phyloP scores from a whole-genome alignment of 2,113 vertebrate species.

The Falcunculus frontatus region DNA sequence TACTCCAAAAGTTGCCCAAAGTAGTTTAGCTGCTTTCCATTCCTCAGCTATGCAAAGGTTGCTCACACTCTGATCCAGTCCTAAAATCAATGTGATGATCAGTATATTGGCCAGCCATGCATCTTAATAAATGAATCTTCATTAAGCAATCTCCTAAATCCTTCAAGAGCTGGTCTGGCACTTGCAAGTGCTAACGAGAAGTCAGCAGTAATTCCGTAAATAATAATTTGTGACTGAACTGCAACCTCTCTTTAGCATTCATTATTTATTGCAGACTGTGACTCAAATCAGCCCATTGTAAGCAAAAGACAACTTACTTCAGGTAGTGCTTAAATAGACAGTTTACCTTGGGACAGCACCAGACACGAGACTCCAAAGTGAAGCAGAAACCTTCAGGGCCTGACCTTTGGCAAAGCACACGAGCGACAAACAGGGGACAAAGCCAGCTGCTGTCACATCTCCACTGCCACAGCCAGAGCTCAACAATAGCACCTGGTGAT shows the following conservation, averaged over 20 bases:
- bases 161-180: background rate
- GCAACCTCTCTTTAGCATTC: background rate
- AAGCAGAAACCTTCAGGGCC: background rate
- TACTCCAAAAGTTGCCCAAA: background rate
- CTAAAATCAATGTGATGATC: background rate
- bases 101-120: background rate
- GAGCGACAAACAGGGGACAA: background rate
- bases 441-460: background rate
- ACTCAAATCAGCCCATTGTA: background rate
- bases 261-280: background rate
- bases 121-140: slow-evolving; percentile 4
- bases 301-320: background rate
- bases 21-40: background rate
- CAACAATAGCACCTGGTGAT: background rate
- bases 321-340: background rate
- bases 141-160: slow-evolving; percentile 1
- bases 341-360: background rate
- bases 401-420: background rate
- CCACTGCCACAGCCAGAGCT: background rate
- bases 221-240: slow-evolving; percentile 3
- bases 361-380: background rate
- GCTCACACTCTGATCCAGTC: background rate
- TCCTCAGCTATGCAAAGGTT: background rate
- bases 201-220: slow-evolving; percentile 6
- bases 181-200: background rate